These are phyloP conservation scores for Pomacea maculata DNA, from an alignment of 1,140 invertebrate species.

Conservation along the genomic window DNA sequence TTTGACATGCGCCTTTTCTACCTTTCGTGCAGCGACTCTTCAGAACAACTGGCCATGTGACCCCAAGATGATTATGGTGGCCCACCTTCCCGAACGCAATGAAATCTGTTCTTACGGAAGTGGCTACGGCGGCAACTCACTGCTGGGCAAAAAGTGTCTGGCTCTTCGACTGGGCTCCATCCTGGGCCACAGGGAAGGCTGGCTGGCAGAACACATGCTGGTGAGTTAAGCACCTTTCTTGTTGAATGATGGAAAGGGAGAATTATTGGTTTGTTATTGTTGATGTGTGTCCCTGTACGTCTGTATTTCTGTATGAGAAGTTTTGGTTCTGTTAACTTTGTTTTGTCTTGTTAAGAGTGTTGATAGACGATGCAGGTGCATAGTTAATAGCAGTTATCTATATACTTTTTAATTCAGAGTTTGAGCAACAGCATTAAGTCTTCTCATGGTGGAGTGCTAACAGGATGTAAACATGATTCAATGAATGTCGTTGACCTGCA, in stretches of 20 bases:
- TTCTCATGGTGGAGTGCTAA: too few relatives aligned
- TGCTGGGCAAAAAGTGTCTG: slow-evolving; percentile 99
- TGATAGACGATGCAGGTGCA: neutral
- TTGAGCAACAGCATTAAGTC: too few relatives aligned
- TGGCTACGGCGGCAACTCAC: slow-evolving; percentile 97
- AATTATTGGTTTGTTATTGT: too few relatives aligned
- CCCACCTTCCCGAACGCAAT: slow-evolving; percentile 74
- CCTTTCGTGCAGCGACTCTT: neutral
- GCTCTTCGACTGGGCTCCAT: slow-evolving; percentile 97
- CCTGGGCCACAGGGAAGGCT: slow-evolving; percentile 92
- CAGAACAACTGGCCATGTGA: slow-evolving; percentile 93
- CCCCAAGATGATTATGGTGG: slow-evolving; percentile 76
- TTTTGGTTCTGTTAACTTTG: too few relatives aligned
- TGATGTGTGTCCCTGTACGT: too few relatives aligned
- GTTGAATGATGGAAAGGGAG: too few relatives aligned
- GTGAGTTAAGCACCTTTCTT: slow-evolving; percentile 66
- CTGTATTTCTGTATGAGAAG: too few relatives aligned
- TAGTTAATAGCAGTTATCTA: too few relatives aligned
- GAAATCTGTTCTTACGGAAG: slow-evolving; percentile 94
- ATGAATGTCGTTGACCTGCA: too few relatives aligned
- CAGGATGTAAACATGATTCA: too few relatives aligned
- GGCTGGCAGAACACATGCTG: slow-evolving; percentile 99
- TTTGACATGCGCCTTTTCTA: too few relatives aligned
- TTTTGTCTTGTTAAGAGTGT: neutral
- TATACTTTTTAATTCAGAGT: too few relatives aligned